Evolutionary conservation across 1,140 invertebrate species (phyloP).

Genomic region (Luehdorfia chinensis): DNA sequence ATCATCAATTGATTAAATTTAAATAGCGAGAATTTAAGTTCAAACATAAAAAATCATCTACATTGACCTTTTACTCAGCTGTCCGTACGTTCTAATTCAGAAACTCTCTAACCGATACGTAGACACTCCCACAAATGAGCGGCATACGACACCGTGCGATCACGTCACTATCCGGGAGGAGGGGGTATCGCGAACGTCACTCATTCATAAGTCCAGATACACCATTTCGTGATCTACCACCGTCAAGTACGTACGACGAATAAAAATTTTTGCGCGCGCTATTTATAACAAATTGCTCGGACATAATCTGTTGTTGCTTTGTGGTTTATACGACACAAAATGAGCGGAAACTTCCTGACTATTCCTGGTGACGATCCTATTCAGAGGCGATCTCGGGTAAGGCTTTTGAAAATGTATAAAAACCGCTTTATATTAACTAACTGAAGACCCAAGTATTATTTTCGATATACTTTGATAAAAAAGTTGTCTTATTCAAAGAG

Average conservation of each 20-base stretch:
- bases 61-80: too few relatives aligned
- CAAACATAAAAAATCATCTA: too few relatives aligned
- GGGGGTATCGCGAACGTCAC: conserved; percentile 52
- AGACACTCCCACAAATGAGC: conserved; percentile 41
- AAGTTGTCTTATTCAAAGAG: too few relatives aligned
- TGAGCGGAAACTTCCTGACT: conserved; percentile 70
- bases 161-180: conserved; percentile 38
- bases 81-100: too few relatives aligned
- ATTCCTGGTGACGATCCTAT: conserved; percentile 60
- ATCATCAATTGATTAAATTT: too few relatives aligned
- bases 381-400: conserved; percentile 60
- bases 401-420: conserved; percentile 35
- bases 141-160: conserved; percentile 25
- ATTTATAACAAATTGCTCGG: conserved; percentile 26
- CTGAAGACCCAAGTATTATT: too few relatives aligned
- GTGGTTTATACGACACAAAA: conserved; percentile 36
- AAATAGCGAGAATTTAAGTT: too few relatives aligned
- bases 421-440: too few relatives aligned
- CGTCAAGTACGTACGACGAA: conserved; percentile 49
- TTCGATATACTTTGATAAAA: too few relatives aligned
- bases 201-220: conserved; percentile 60
- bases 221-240: conserved; percentile 46
- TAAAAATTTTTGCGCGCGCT: conserved; percentile 18
- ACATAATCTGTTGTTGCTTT: conserved; percentile 24
- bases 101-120: too few relatives aligned